Percentiles rank a stretch among this genome's conserved stretches.
Evolutionary conservation across 2,797 vertebrate species (phyloP).

Genomic region (Phalanger gymnotis): DNA sequence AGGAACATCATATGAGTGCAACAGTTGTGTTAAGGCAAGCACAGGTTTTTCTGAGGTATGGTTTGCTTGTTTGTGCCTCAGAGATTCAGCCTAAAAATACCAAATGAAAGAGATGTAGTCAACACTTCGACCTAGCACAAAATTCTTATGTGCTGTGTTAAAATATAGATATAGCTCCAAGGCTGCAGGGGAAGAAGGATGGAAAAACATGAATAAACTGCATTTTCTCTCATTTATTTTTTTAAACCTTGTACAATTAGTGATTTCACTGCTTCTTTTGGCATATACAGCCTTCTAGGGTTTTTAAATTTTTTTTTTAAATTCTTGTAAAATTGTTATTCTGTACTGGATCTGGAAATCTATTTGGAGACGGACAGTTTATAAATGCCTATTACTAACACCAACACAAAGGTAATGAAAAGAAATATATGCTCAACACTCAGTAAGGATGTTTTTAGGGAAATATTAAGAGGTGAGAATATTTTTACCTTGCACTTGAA

Average conservation of each 20-base stretch:
- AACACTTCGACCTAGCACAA: background rate
- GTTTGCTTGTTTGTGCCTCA: background rate
- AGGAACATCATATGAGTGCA: background rate
- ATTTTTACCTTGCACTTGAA: background rate
- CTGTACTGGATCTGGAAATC: background rate
- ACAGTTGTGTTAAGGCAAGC: background rate
- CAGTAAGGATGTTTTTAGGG: background rate
- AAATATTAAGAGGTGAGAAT: background rate
- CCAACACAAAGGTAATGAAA: background rate
- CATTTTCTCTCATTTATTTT: background rate
- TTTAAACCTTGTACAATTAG: background rate
- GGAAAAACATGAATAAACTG: accelerated
- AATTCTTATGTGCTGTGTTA: background rate
- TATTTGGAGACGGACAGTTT: conserved; percentile 14
- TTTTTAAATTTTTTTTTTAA: background rate
- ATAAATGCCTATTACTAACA: conserved; percentile 3
- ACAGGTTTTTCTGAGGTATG: background rate
- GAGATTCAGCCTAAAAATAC: background rate
- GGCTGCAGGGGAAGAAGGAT: background rate
- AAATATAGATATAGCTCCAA: background rate
- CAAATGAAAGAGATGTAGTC: background rate
- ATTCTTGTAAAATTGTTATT: background rate
- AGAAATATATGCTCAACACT: accelerated
- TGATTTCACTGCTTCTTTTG: conserved; percentile 28
- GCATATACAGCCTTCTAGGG: background rate